Evolutionary conservation across 2,888 invertebrate genomes (phyloP).

Genomic region (Hyalella azteca): DNA sequence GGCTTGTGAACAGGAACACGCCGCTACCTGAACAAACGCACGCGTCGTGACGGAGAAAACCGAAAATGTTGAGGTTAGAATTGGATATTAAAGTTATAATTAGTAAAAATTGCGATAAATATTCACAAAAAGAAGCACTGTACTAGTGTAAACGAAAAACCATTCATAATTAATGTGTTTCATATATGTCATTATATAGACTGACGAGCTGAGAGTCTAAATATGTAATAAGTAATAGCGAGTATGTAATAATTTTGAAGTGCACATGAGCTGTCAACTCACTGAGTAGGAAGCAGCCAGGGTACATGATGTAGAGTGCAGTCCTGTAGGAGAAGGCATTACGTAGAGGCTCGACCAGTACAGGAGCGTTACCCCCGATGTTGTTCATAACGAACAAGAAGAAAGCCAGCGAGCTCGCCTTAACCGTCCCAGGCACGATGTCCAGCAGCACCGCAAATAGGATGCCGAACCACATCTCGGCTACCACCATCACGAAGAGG

Average conservation of each 20-base stretch:
- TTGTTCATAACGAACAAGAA: conserved; percentile 93
- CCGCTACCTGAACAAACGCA: conserved; percentile 24
- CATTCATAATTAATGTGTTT: too few species aligned
- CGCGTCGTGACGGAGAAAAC: too few species aligned
- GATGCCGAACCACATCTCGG: conserved; percentile 95
- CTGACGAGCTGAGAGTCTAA: too few species aligned
- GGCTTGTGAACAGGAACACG: conserved; percentile 19
- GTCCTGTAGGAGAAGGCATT: conserved; percentile 82
- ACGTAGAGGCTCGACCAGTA: conserved; percentile 83
- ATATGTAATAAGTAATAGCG: too few species aligned
- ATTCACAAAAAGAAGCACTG: too few species aligned
- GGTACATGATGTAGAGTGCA: conserved; percentile 85
- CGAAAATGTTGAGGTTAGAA: too few species aligned
- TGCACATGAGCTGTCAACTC: conserved; percentile 64
- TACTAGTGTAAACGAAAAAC: too few species aligned
- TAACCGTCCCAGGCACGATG: conserved; percentile 79
- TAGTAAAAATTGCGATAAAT: too few species aligned
- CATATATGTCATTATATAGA: too few species aligned
- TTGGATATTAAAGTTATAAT: too few species aligned
- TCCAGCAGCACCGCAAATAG: conserved; percentile 88
- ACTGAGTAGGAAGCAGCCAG: conserved; percentile 86
- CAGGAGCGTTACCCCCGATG: conserved; percentile 86
- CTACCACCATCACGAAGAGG: too few species aligned
- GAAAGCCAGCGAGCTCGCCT: conserved; percentile 84
- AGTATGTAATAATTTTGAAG: too few species aligned